Evolutionary conservation across 2,113 vertebrate species (phyloP), one percentile per base, ranked within the genome.

Genomic region (Sander vitreus): DNA sequence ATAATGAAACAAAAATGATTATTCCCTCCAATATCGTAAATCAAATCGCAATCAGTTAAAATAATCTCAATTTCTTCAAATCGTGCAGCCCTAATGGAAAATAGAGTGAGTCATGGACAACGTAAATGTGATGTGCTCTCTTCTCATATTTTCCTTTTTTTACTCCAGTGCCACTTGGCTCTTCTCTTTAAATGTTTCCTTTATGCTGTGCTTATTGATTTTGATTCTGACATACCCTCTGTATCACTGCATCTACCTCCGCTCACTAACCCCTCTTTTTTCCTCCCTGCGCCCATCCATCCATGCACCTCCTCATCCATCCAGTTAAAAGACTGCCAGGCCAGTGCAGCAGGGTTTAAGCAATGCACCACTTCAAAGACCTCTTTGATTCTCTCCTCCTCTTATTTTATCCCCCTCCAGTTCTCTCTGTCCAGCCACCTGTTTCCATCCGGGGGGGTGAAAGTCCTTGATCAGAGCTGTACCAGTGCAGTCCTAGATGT

Each of bases 361-460:
- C 73, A 69, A 53, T 87, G 80, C 78, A 85, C 84, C 68, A 86
- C 93, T 92, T 94, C 91, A 95, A 93, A 95, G 88, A 27, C 50
- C 33, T 77, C 83, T 94, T 90, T 93, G 84, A 94, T 91, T 90
- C 43, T 88, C 81, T 80, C 79, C 73, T 63, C 77, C 58, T 76
- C 81, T 55, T 78, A 78, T 83, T 89, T 87, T 83, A 72, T 71
- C 70, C 57, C 53, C 57, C 55, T 21, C 23, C 6, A 2, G 0
- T 59, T 66, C 68, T 81, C 50, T 68, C 80, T 54, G 53, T 76
- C 73, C 72, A 83, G 83, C 75, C 89, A 90, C 88, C 90, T 91
- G 89, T 88, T 90, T 68, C 73, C 76, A 80, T 89, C 76, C 23
- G 19, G 30, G 36, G 57, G 51, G 10, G 36, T 66, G 27, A 85